Base-by-base conservation (phyloP, 2,797 vertebrate species). In the Mus spretus region DNA sequence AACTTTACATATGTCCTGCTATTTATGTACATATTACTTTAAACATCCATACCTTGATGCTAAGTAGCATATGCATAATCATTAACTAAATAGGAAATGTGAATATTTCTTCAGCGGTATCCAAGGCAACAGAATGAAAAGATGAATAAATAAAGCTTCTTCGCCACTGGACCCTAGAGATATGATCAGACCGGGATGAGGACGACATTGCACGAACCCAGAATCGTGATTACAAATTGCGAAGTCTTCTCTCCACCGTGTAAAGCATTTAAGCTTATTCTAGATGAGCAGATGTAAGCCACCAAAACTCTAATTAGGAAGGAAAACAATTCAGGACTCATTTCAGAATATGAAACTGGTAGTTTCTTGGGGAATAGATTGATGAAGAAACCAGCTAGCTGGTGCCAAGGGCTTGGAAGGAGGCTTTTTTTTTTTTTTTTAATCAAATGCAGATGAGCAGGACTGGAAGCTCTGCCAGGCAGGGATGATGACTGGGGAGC, bases 221-320 rank as follows among this genome's bases (percentile, higher is more conserved):
- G 82, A 34, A 28, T 14, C 17, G 8, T 74, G 63, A 83, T 53
- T 79, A 11, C 47, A 82, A 90, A 78, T 26, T 63, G n/a, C 44
- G 17, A 91, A 72, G 50, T 78, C 12, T 40, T 40, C 74, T 82
- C 44, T 77, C 63, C 14, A 72, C 26, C 8, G 12, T 47, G 74
- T 78, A 26, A 75, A 91, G 37, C 86, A 78, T 72, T 74, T 81
- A 34, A 85, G 77, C 34, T 85, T 84, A 15, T 50, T 53, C 83
- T 4, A 22, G 40, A 47, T 3, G 20, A 77, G 28, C 31, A 47
- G 78, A 53, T 63, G 34, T 78, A 44, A 77, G 37, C 50, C 31
- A 70, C 50, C n/a, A 80, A 77, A 90, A 84, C 70, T 95, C 86
- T 92, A 95, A 87, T 74, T 83, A 95, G 65, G 37, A 44, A n/a